Evolutionary conservation across 2,888 invertebrate species (phyloP), one percentile per base, ranked within the genome.

Genomic region (Sarcophaga carnaria): DNA sequence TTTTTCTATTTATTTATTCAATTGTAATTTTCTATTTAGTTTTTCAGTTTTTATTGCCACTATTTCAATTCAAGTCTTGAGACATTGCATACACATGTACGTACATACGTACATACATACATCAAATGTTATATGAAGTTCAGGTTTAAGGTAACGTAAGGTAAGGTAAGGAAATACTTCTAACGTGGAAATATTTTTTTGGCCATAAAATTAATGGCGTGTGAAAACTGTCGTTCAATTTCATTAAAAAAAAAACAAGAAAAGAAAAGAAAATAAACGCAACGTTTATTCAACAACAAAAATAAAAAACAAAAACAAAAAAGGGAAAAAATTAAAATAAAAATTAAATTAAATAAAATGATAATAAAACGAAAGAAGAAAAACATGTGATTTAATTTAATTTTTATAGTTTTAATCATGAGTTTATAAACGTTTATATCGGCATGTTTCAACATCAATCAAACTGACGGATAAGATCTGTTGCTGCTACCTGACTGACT

Each of bases 191-290:
- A 64, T 60, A 47, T 27, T 11, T 63, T 70, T 79, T 77, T 78
- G 64, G 80, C 60, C 63, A 83, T 78, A 81, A 87, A 87, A 81
- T 84, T 79, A 87, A 84, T 81, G 71, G 87, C 87, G 84, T 87
- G 83, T 87, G 83, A 87, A 87, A 84, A 87, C 83, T 75, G 69
- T 77, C 60, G 69, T 76, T 80, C 70, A 80, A 70, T 27, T 59
- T 80, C 80, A 64, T 72, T 54, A 2, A 11, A 45, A 67, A 45
- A 11, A 45, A 67, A 45, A 45, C 45, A 67, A 62, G 47, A 59
- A 27, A 37, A 62, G 47, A 59, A 27, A 37, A 11, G 11, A 4
- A 49, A 49, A 49, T 49, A 49, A 63, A 77, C 20, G 59, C 70
- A 81, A 37, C 37, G 5, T 27, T 27, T 27, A 27, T 27, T 27